Conservation (phyloP, 2,888 invertebrate genomes). For the Dilophus febrilis region DNA sequence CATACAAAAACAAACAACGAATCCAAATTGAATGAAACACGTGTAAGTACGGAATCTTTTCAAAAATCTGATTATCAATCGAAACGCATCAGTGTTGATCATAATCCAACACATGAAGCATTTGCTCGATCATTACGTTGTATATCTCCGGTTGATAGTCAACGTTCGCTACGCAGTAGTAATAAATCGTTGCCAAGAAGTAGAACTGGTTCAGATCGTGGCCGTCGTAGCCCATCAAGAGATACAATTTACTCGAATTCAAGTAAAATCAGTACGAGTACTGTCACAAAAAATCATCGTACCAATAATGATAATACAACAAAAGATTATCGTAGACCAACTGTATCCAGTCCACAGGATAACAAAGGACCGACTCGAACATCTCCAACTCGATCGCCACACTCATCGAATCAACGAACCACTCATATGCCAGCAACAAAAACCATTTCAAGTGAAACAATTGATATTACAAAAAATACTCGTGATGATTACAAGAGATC, state of each 20-base stretch:
- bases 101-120: constrained; percentile 56
- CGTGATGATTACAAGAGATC: too few species aligned
- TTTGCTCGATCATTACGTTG: constrained; percentile 57
- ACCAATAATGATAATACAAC: constrained; percentile 4
- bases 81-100: constrained; percentile 41
- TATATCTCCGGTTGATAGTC: constrained; percentile 40
- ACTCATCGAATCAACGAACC: constrained; percentile 15
- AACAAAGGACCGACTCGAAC: constrained; percentile 16
- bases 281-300: constrained; percentile 19
- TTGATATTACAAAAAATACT: constrained; percentile 5
- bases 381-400: too few species aligned
- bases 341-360: constrained; percentile 14
- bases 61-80: constrained; percentile 40
- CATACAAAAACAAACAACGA: background rate
- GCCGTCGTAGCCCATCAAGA: constrained; percentile 26
- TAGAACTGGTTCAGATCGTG: constrained; percentile 31
- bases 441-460: constrained; percentile 5
- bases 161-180: constrained; percentile 31
- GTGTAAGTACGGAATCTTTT: constrained; percentile 31
- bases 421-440: constrained; percentile 3
- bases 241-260: constrained; percentile 27
- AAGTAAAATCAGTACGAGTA: constrained; percentile 25
- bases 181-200: constrained; percentile 36
- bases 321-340: constrained; percentile 16
- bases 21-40: constrained; percentile 13